These are phyloP conservation scores for Phasia obesa DNA, from an alignment of 2,888 invertebrate genomes.

Conservation along the genomic window DNA sequence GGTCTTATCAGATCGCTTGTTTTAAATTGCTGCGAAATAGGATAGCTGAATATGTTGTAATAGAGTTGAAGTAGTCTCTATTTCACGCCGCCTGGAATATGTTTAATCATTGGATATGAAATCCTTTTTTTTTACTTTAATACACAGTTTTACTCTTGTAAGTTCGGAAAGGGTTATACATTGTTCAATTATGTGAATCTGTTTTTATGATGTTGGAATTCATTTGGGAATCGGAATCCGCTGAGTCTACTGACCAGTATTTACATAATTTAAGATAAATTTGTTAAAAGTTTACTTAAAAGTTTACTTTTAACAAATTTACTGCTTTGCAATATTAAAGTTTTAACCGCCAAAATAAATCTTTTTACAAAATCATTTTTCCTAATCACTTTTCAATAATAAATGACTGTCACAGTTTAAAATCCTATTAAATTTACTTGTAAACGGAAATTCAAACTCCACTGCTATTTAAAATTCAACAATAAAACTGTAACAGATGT, in stretches of 20 bases:
- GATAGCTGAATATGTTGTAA: slow-evolving; percentile 29
- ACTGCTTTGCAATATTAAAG: no score
- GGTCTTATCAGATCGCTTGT: slow-evolving; percentile 45
- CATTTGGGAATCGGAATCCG: slow-evolving; percentile 1
- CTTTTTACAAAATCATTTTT: no score
- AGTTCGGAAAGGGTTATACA: slow-evolving; percentile 8
- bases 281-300: no score
- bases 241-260: slow-evolving; percentile 12
- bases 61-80: slow-evolving; percentile 6
- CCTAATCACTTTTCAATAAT: no score
- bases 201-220: slow-evolving; percentile 27
- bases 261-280: no score
- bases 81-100: slow-evolving; percentile 37
- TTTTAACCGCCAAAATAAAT: no score
- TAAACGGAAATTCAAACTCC: neutral
- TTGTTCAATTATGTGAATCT: neutral
- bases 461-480: no score
- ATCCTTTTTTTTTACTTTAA: slow-evolving; percentile 57
- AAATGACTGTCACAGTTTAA: neutral
- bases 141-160: neutral
- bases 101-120: slow-evolving; percentile 22
- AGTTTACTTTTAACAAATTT: no score
- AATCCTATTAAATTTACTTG: neutral
- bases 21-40: slow-evolving; percentile 52
- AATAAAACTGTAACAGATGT: neutral